These are phyloP conservation scores for Lipotes vexillifer DNA, from an alignment of 2,113 vertebrate species.

Conservation along the genomic window DNA sequence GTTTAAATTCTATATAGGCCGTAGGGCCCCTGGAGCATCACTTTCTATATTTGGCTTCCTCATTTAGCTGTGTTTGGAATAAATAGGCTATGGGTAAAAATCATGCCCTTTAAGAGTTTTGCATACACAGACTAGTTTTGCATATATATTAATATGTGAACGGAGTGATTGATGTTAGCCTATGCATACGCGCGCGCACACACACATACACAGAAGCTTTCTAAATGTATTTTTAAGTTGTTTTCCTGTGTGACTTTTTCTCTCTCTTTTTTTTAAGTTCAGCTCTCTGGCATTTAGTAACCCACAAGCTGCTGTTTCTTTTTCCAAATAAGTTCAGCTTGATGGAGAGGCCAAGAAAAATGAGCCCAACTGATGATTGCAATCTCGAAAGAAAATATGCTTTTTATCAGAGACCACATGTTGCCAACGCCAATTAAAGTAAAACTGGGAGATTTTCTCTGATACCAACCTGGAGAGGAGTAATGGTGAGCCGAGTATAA, in stretches of 20 bases:
- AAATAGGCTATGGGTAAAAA: slow-evolving; percentile 59
- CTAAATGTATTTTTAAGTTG: slow-evolving; percentile 66
- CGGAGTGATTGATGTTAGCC: background rate
- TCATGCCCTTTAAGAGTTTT: slow-evolving; percentile 66
- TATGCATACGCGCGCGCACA: background rate
- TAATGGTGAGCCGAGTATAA: slow-evolving; percentile 45
- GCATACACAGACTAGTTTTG: slow-evolving; percentile 48
- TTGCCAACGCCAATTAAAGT: slow-evolving; percentile 83
- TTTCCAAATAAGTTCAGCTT: slow-evolving; percentile 82
- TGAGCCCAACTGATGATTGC: slow-evolving; percentile 84
- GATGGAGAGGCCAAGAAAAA: slow-evolving; percentile 86
- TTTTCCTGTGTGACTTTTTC: slow-evolving; percentile 45
- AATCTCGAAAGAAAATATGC: slow-evolving; percentile 86
- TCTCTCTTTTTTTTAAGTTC: slow-evolving; percentile 74
- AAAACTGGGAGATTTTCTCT: slow-evolving; percentile 81
- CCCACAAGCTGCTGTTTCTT: slow-evolving; percentile 86
- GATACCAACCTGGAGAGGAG: slow-evolving; percentile 72
- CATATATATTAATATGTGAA: slow-evolving; percentile 29
- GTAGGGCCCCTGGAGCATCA: slow-evolving; percentile 67
- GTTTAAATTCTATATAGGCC: slow-evolving; percentile 69
- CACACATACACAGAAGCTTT: background rate
- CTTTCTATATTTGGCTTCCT: slow-evolving; percentile 60
- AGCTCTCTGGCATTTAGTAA: slow-evolving; percentile 83
- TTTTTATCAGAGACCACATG: slow-evolving; percentile 88
- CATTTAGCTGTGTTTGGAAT: slow-evolving; percentile 63